Conservation (phyloP, 2,888 invertebrate species). For the Himalopsyche japonica region DNA sequence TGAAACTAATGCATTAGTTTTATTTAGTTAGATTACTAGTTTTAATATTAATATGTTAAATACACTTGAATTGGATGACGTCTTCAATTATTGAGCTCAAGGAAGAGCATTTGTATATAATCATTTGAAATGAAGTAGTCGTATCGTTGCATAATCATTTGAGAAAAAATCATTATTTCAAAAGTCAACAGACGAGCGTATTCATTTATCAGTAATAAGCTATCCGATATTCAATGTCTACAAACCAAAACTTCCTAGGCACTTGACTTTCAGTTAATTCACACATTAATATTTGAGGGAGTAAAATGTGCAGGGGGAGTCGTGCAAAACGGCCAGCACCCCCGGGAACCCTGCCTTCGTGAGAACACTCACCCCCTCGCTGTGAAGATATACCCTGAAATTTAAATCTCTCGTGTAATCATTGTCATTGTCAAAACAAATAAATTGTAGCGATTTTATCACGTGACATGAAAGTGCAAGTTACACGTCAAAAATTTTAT, state of each 20-base stretch:
- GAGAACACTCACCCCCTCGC: constrained; percentile 18
- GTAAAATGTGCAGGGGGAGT: not conserved
- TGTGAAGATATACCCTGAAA: constrained; percentile 11
- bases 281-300: constrained; percentile 11
- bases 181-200: too few relatives aligned
- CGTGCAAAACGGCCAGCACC: constrained; percentile 5
- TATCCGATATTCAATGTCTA: not conserved
- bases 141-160: too few relatives aligned
- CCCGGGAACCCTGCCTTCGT: constrained; percentile 21
- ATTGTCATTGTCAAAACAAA: constrained; percentile 38
- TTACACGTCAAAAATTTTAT: not conserved
- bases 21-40: too few relatives aligned
- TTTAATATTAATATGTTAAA: too few relatives aligned
- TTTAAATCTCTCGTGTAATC: constrained; percentile 12
- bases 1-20: too few relatives aligned
- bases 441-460: constrained; percentile 16
- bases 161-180: too few relatives aligned
- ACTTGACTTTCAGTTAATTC: constrained; percentile 30
- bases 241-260: not conserved
- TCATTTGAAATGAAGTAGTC: too few relatives aligned
- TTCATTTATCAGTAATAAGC: too few relatives aligned
- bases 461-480: not conserved
- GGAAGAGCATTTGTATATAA: too few relatives aligned
- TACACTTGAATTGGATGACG: too few relatives aligned
- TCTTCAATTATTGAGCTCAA: too few relatives aligned